phyloP scores from a whole-genome alignment of 2,797 vertebrate species.

The Chromobotia macracanthus region DNA sequence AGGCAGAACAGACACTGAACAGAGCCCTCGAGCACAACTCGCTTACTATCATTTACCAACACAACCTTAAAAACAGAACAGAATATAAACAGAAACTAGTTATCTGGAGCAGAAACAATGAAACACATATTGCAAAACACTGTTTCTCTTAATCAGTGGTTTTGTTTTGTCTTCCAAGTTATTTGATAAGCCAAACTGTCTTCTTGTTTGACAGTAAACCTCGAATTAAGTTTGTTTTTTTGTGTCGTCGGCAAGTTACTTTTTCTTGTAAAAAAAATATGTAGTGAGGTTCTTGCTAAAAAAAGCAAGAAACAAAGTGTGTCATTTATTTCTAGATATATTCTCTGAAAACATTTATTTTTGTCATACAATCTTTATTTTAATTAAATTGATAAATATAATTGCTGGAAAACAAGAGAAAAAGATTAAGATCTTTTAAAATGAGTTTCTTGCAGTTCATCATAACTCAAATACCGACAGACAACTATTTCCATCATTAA shows the following conservation, averaged over 20 bases:
- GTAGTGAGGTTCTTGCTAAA: background rate
- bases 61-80: background rate
- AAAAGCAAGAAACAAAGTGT: background rate
- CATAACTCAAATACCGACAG: too few species aligned
- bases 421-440: too few species aligned
- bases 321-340: background rate
- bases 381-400: too few species aligned
- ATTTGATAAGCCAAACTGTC: background rate
- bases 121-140: too few species aligned
- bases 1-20: background rate
- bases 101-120: too few species aligned
- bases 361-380: too few species aligned
- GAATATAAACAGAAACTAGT: background rate
- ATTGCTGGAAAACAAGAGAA: too few species aligned
- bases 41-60: slow-evolving; percentile 4
- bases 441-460: too few species aligned
- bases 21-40: background rate
- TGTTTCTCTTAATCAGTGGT: background rate
- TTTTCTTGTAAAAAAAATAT: background rate
- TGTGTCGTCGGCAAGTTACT: background rate
- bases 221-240: background rate
- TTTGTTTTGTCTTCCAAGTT: background rate
- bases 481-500: too few species aligned
- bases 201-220: background rate
- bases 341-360: too few species aligned